Conservation (phyloP, 2,113 vertebrate species). For the Heloderma charlesbogerti region DNA sequence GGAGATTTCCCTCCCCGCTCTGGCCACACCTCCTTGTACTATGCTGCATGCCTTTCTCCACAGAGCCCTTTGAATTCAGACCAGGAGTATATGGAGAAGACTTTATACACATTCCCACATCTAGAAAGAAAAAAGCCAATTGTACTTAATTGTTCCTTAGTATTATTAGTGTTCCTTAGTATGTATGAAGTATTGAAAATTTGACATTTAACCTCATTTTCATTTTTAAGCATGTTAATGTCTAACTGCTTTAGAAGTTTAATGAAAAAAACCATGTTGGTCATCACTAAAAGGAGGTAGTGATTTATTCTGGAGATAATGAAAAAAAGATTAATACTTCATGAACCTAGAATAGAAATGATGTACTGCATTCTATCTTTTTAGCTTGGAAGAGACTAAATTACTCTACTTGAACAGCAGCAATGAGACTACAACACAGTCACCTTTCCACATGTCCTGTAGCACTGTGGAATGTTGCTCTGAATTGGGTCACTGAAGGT, state of each 20-base stretch:
- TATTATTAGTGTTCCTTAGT: too few relatives aligned
- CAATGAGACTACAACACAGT: neutral
- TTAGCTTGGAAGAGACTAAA: neutral
- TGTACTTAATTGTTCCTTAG: neutral
- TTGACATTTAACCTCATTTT: neutral
- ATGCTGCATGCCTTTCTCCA: neutral
- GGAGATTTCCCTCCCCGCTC: neutral
- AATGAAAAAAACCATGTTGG: neutral
- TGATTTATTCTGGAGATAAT: neutral
- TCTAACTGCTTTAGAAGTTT: neutral
- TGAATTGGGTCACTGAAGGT: neutral
- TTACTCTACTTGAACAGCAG: neutral
- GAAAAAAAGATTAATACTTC: neutral
- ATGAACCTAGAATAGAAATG: neutral
- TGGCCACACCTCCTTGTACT: neutral
- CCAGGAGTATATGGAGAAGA: neutral
- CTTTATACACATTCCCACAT: neutral
- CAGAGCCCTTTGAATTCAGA: neutral
- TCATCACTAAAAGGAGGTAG: neutral
- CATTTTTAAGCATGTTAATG: neutral
- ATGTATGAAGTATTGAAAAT: neutral
- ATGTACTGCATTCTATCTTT: neutral
- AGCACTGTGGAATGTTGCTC: neutral
- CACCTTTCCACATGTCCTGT: neutral
- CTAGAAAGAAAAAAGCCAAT: neutral